A percentile compares a stretch with the other conserved stretches of the same genome.
Evolutionary conservation across 2,113 vertebrate genomes (phyloP).

Genomic region (Anolis sagrei): DNA sequence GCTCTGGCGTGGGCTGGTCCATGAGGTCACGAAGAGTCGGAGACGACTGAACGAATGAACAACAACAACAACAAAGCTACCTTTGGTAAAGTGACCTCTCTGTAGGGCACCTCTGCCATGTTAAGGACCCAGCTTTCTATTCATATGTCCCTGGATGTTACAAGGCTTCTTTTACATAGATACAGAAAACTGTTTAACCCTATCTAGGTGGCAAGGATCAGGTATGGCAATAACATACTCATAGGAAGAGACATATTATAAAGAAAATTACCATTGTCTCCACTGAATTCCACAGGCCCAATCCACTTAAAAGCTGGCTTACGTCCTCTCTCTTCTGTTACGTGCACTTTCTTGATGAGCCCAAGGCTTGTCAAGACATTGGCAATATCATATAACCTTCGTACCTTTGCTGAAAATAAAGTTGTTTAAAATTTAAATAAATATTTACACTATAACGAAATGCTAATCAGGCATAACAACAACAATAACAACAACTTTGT

Average conservation of each 20-base stretch:
- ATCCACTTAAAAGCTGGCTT: constrained; percentile 95
- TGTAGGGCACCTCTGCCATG: too few relatives aligned
- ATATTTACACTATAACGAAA: neutral
- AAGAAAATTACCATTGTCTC: constrained; percentile 63
- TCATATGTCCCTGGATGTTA: neutral
- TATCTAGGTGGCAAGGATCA: neutral
- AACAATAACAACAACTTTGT: too few relatives aligned
- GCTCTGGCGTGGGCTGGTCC: too few relatives aligned
- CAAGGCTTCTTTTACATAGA: neutral
- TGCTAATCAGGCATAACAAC: too few relatives aligned
- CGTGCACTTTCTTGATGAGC: constrained; percentile 91
- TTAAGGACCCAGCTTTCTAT: too few relatives aligned
- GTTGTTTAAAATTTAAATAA: constrained; percentile 28
- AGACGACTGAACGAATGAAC: too few relatives aligned
- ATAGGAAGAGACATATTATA: neutral
- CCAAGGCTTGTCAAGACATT: constrained; percentile 91
- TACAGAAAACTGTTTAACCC: neutral
- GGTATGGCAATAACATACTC: neutral
- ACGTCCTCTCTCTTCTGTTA: constrained; percentile 86
- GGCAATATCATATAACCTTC: constrained; percentile 93
- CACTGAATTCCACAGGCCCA: constrained; percentile 85
- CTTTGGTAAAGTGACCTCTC: too few relatives aligned
- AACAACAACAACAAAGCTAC: too few relatives aligned
- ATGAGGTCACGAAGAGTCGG: too few relatives aligned
- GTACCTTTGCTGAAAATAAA: constrained; percentile 86